phyloP scores from a whole-genome alignment of 2,888 invertebrate genomes.

The Podotricha telesiphe region DNA sequence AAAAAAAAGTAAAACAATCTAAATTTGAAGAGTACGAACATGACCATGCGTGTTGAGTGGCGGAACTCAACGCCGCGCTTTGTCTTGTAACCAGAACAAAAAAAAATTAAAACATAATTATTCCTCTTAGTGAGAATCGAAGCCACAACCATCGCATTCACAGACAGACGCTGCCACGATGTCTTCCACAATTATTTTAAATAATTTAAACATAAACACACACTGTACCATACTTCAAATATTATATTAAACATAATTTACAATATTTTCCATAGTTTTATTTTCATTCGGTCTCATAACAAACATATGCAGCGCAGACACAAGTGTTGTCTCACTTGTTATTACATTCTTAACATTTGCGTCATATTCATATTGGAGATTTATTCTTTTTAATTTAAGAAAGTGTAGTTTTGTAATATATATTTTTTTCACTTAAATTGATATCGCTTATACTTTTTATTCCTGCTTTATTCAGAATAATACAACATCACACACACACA shows the following conservation, averaged over 20 bases:
- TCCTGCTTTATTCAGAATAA: too few relatives aligned
- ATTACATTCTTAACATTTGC: slow-evolving; percentile 25
- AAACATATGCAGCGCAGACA: slow-evolving; percentile 25
- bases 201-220: not conserved
- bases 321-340: slow-evolving; percentile 25
- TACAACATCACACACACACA: too few relatives aligned
- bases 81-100: not conserved
- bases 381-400: slow-evolving; percentile 24
- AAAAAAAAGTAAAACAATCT: too few relatives aligned
- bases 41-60: not conserved
- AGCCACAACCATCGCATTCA: too few relatives aligned
- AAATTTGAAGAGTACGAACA: too few relatives aligned
- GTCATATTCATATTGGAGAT: slow-evolving; percentile 18
- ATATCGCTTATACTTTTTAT: too few relatives aligned
- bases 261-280: slow-evolving; percentile 5
- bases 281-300: slow-evolving; percentile 6
- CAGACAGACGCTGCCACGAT: too few relatives aligned
- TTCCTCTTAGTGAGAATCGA: too few relatives aligned
- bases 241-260: slow-evolving; percentile 4
- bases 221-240: not conserved
- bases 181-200: too few relatives aligned
- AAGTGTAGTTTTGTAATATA: not conserved
- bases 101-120: too few relatives aligned
- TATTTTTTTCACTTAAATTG: too few relatives aligned
- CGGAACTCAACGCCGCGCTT: not conserved